Percentiles rank a stretch among this genome's conserved stretches.
Conservation (phyloP, 2,797 vertebrate genomes). For the Urocyon cinereoargenteus region DNA sequence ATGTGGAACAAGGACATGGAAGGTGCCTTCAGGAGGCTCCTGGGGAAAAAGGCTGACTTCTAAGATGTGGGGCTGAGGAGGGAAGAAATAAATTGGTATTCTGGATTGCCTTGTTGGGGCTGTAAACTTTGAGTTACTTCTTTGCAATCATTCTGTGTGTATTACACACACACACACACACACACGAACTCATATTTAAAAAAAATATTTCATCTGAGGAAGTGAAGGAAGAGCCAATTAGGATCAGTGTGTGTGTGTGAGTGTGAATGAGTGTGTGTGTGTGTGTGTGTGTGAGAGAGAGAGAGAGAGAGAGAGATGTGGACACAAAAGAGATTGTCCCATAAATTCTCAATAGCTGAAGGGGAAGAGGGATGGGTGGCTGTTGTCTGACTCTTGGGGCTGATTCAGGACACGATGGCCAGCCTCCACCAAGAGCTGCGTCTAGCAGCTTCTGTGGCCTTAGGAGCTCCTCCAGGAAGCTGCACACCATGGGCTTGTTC, state of each 20-base stretch:
- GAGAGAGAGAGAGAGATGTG: background rate
- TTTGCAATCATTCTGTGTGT: too few species aligned
- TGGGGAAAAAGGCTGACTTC: background rate
- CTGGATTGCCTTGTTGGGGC: background rate
- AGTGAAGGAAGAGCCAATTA: background rate
- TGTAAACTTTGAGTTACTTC: background rate
- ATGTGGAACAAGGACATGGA: background rate
- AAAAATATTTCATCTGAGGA: background rate
- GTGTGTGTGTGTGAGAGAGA: background rate
- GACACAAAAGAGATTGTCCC: background rate
- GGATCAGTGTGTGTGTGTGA: background rate
- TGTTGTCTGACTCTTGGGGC: background rate
- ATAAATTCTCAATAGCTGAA: background rate
- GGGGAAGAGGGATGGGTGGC: background rate
- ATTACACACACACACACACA: background rate
- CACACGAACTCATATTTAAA: background rate
- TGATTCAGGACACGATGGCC: background rate
- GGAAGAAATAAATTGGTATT: background rate
- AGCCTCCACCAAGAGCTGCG: background rate
- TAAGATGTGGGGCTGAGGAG: accelerated
- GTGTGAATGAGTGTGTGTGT: too few species aligned
- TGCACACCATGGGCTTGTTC: accelerated
- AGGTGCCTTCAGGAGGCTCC: background rate
- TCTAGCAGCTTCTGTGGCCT: background rate
- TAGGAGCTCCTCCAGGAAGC: background rate